Conservation (phyloP, 2,888 invertebrate genomes). For the Eilema griseolum region DNA sequence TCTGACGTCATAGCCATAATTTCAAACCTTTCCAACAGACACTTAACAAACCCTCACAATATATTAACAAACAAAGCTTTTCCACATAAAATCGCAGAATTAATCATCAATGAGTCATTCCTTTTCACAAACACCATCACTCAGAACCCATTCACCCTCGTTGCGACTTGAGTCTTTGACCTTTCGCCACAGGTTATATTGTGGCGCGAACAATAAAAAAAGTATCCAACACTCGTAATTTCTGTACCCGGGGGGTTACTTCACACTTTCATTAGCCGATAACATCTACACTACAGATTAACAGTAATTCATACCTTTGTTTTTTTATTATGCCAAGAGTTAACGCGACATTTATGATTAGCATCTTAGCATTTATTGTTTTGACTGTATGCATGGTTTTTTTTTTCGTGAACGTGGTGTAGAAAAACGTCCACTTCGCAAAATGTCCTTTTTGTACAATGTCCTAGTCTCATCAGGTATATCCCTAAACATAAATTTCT, state of each 20-base stretch:
- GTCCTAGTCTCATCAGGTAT: too few relatives aligned
- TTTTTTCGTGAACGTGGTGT: too few relatives aligned
- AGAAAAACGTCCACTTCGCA: too few relatives aligned
- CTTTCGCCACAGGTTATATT: constrained; percentile 10
- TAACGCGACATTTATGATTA: too few relatives aligned
- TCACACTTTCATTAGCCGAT: constrained; percentile 21
- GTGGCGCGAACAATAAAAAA: constrained; percentile 1
- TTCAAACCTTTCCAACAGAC: background rate
- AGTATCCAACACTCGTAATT: background rate
- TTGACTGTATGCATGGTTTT: too few relatives aligned
- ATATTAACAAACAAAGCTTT: background rate
- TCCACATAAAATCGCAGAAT: background rate
- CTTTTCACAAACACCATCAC: constrained; percentile 4
- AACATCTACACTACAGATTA: background rate
- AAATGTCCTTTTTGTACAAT: too few relatives aligned
- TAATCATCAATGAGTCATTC: constrained; percentile 13
- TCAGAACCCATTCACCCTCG: constrained; percentile 4
- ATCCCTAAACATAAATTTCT: too few relatives aligned
- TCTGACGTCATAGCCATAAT: background rate
- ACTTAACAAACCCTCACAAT: background rate
- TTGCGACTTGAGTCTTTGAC: constrained; percentile 22
- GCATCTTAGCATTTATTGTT: too few relatives aligned
- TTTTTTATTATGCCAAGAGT: too few relatives aligned
- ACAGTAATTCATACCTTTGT: background rate
- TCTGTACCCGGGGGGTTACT: constrained; percentile 11